phyloP scores from a whole-genome alignment of 2,888 invertebrate species.

The Heliconius ethilla region DNA sequence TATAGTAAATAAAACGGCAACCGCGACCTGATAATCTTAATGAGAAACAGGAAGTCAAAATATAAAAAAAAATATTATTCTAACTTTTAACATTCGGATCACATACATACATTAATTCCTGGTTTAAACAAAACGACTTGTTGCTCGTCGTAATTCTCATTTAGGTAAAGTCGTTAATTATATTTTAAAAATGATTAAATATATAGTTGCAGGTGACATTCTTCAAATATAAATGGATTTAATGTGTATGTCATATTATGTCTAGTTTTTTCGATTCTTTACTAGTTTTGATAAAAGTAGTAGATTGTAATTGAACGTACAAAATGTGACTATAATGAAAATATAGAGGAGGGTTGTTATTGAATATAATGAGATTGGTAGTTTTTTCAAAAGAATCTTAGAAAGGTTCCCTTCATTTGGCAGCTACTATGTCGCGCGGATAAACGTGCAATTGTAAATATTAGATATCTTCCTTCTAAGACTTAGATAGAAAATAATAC shows the following conservation, averaged over 20 bases:
- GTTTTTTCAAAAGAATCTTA: constrained; percentile 47
- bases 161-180: constrained; percentile 2
- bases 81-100: constrained; percentile 11
- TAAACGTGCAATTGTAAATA: constrained; percentile 70
- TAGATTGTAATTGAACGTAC: constrained; percentile 69
- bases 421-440: constrained; percentile 72
- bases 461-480: constrained; percentile 70
- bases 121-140: constrained; percentile 4
- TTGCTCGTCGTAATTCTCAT: background rate
- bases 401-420: constrained; percentile 71
- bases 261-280: constrained; percentile 54
- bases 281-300: constrained; percentile 51
- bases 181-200: background rate
- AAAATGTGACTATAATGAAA: constrained; percentile 77
- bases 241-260: constrained; percentile 45
- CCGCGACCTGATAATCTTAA: constrained; percentile 55
- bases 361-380: constrained; percentile 52
- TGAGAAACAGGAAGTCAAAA: constrained; percentile 52
- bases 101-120: constrained; percentile 8
- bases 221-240: constrained; percentile 38
- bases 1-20: constrained; percentile 65
- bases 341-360: constrained; percentile 61
- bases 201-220: constrained; percentile 32
- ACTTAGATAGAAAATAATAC: constrained; percentile 69
- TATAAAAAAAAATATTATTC: constrained; percentile 49